These are phyloP conservation scores for Calameuta filiformis DNA, from an alignment of 2,888 invertebrate species.

Conservation along the genomic window DNA sequence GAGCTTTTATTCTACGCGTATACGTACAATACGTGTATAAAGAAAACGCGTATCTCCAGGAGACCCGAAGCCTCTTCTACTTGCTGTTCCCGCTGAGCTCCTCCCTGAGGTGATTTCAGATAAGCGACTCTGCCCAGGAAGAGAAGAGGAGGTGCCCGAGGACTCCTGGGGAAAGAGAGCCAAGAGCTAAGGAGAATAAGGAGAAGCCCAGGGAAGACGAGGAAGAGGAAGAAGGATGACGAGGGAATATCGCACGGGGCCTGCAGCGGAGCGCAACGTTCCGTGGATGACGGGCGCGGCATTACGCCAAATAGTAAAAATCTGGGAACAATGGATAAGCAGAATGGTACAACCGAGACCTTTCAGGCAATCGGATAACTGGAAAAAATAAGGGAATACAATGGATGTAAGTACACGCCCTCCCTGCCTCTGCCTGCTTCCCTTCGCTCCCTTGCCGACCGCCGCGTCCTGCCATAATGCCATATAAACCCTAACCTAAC, in stretches of 20 bases:
- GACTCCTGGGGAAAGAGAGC: background rate
- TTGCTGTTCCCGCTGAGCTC: background rate
- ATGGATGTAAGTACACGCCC: conserved; percentile 52
- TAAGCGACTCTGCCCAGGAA: background rate
- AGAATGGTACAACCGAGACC: conserved; percentile 50
- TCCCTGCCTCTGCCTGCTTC: conserved; percentile 22
- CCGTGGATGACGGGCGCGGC: conserved; percentile 52
- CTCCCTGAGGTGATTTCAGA: background rate
- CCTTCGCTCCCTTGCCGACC: conserved; percentile 25
- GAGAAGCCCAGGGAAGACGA: background rate
- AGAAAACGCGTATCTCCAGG: background rate
- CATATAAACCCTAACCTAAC: conserved; percentile 10
- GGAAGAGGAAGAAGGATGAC: conserved; percentile 36
- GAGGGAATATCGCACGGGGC: conserved; percentile 35
- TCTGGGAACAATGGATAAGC: conserved; percentile 58
- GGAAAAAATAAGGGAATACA: conserved; percentile 50
- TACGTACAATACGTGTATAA: background rate
- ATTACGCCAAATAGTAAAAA: conserved; percentile 53
- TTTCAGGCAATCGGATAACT: conserved; percentile 55
- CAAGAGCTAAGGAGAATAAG: background rate
- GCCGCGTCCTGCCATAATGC: background rate
- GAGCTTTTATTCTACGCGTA: background rate
- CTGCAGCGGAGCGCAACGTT: conserved; percentile 26
- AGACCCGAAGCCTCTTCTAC: background rate
- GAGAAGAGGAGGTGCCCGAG: background rate